Percentiles rank a stretch among this genome's conserved stretches.
These are phyloP conservation scores for Micoletzkya japonica DNA, from an alignment of 2,888 invertebrate species.

Conservation along the genomic window DNA sequence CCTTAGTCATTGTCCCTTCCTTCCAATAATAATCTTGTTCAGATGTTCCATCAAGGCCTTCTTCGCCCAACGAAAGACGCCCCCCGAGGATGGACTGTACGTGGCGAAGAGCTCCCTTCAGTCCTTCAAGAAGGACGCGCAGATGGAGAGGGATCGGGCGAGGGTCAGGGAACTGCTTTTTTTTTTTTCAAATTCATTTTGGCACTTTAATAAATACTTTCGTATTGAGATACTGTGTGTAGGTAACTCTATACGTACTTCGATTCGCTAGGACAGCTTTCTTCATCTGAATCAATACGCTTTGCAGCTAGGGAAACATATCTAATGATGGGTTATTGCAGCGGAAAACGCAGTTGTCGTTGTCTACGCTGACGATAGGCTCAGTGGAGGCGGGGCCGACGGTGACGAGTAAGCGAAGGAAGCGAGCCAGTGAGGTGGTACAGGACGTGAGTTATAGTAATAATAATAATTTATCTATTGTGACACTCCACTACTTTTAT, in stretches of 20 bases:
- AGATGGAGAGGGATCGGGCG: background rate
- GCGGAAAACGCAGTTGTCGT: too few species aligned
- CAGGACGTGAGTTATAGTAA: background rate
- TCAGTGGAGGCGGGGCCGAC: background rate
- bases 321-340: too few species aligned
- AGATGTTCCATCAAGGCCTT: slow-evolving; percentile 26
- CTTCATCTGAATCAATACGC: background rate
- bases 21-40: too few species aligned
- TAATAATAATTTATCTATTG: background rate
- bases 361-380: background rate
- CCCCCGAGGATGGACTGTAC: slow-evolving; percentile 4
- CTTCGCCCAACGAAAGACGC: background rate
- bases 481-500: too few species aligned
- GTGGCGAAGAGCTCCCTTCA: slow-evolving; percentile 8
- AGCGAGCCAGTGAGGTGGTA: background rate
- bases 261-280: too few species aligned
- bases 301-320: background rate
- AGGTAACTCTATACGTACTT: too few species aligned
- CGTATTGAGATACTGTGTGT: too few species aligned
- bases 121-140: slow-evolving; percentile 1
- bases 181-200: background rate
- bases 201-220: background rate
- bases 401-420: background rate
- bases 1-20: too few species aligned
- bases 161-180: background rate